Base-by-base conservation (phyloP, 2,888 invertebrate genomes). In the Pycnomerus fuliginosus region DNA sequence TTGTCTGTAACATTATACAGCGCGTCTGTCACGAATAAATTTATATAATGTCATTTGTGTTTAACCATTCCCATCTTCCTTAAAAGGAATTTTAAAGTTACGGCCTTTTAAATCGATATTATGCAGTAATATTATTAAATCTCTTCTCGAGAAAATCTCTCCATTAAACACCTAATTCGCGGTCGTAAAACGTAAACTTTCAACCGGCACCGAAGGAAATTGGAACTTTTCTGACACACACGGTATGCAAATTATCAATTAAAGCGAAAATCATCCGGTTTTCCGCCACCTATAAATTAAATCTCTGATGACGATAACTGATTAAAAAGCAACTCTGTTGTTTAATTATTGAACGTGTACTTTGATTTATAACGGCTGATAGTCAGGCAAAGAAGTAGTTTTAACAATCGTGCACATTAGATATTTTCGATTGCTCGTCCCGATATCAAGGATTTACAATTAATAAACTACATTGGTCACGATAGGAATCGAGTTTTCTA, bases 161-260 rank as follows among this genome's bases (percentile, higher is more conserved):
- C n/a, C n/a, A n/a, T n/a, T n/a, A n/a, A n/a, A n/a, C n/a, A n/a
- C n/a, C n/a, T n/a, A n/a, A n/a, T n/a, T n/a, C n/a, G n/a, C n/a
- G n/a, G n/a, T n/a, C n/a, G n/a, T n/a, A n/a, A n/a, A n/a, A n/a
- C n/a, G n/a, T n/a, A n/a, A n/a, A n/a, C n/a, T n/a, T n/a, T n/a
- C n/a, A n/a, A n/a, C n/a, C n/a, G n/a, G n/a, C n/a, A n/a, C n/a
- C n/a, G n/a, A n/a, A n/a, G n/a, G n/a, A n/a, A n/a, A n/a, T n/a
- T n/a, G n/a, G n/a, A n/a, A n/a, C n/a, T n/a, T n/a, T n/a, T n/a
- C n/a, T n/a, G n/a, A n/a, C n/a, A n/a, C n/a, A n/a, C n/a, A n/a
- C n/a, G n/a, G n/a, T 27, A 39, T 39, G 39, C 32, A 41, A 41
- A 41, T 41, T 33, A 41, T 34, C 41, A 33, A 41, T 41, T 41